A percentile compares a stretch with the other conserved stretches of the same genome.
Conservation (phyloP, 2,113 vertebrate species). For the Pluvianellus socialis region DNA sequence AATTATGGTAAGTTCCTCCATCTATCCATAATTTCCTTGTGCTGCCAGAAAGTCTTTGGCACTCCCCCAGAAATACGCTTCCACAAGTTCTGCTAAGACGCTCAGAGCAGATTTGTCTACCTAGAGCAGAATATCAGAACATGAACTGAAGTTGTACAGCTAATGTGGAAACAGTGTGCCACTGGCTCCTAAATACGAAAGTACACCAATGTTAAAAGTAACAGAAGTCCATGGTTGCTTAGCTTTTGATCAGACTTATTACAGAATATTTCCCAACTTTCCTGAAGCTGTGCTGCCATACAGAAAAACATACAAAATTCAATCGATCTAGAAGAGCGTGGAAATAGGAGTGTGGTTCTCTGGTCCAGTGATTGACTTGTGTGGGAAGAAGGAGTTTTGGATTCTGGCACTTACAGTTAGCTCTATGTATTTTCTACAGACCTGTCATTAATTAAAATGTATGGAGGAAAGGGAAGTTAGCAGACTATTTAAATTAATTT, state of each 20-base stretch:
- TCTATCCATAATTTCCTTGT: conserved; percentile 20
- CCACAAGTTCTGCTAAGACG: conserved; percentile 48
- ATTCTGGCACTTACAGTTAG: background rate
- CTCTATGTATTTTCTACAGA: background rate
- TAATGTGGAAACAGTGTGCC: background rate
- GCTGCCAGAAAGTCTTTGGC: conserved; percentile 48
- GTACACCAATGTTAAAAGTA: background rate
- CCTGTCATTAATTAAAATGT: background rate
- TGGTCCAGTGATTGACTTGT: background rate
- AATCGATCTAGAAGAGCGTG: background rate
- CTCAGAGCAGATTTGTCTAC: conserved; percentile 38
- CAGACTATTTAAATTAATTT: background rate
- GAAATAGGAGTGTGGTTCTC: background rate
- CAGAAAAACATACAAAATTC: background rate
- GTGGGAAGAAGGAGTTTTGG: background rate
- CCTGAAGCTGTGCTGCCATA: background rate
- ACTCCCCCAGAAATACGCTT: conserved; percentile 11
- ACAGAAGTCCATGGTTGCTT: background rate
- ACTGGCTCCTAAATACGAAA: background rate
- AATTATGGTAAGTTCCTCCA: conserved; percentile 35
- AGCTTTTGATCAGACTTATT: background rate
- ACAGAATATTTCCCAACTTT: background rate
- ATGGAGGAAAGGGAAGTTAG: background rate
- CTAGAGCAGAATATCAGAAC: conserved; percentile 21
- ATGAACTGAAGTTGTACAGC: conserved; percentile 21